Evolutionary conservation across 2,113 vertebrate genomes (phyloP).

Genomic region (Sisor rabdophorus): DNA sequence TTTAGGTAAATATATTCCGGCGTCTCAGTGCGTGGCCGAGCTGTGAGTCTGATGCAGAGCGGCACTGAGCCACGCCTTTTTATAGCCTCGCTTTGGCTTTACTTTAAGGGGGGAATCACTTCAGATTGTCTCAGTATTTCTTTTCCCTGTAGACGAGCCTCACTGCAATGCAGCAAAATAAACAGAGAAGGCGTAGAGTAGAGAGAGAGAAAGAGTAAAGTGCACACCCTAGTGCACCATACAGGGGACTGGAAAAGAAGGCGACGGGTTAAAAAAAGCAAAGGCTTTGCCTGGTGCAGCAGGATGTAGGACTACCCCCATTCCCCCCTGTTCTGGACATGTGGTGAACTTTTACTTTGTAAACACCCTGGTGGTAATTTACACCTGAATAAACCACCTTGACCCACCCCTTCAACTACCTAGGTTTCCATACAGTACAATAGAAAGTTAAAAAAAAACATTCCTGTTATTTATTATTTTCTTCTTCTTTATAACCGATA

Average conservation of each 20-base stretch:
- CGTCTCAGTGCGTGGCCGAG: constrained; percentile 61
- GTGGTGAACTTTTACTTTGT: constrained; percentile 63
- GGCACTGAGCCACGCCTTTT: constrained; percentile 57
- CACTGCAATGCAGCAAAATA: constrained; percentile 68
- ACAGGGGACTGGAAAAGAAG: constrained; percentile 55
- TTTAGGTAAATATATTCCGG: constrained; percentile 68
- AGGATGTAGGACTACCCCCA: constrained; percentile 48
- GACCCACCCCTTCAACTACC: constrained; percentile 64
- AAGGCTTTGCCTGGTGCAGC: constrained; percentile 62
- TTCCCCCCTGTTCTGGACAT: constrained; percentile 60
- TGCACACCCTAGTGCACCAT: constrained; percentile 71
- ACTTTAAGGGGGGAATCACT: constrained; percentile 60
- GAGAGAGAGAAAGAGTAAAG: constrained; percentile 60
- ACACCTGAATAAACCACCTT: constrained; percentile 70
- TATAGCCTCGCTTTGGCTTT: constrained; percentile 52
- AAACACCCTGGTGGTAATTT: constrained; percentile 67
- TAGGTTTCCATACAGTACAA: constrained; percentile 70
- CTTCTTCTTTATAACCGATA: constrained; percentile 54
- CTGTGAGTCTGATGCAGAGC: constrained; percentile 61
- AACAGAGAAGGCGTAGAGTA: constrained; percentile 65
- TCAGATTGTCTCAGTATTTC: constrained; percentile 72
- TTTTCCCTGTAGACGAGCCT: constrained; percentile 72
- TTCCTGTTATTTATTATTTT: constrained; percentile 58
- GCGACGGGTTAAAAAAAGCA: constrained; percentile 50
- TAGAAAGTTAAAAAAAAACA: constrained; percentile 65